Evolutionary conservation across 2,113 vertebrate genomes (phyloP).

Genomic region (Chloebia gouldiae): DNA sequence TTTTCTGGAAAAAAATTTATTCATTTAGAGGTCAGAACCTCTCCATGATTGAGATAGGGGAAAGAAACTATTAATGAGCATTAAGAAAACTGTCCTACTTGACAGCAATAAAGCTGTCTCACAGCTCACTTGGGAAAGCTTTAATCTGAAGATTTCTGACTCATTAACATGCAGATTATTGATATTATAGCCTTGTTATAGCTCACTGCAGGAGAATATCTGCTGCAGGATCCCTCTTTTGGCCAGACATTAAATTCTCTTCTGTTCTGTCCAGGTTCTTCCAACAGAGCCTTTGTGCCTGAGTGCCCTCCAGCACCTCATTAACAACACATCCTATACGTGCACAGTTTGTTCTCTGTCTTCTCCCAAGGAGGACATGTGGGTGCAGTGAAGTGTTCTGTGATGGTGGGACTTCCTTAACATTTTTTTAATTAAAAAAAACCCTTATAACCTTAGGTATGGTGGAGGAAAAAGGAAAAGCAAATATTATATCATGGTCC

Average conservation of each 20-base stretch:
- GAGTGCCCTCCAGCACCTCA: not conserved
- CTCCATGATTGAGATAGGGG: not conserved
- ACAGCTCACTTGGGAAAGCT: not conserved
- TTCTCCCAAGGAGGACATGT: not conserved
- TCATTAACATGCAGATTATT: conserved; percentile 38
- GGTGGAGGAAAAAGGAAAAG: no score
- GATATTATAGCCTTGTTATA: not conserved
- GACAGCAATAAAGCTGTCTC: not conserved
- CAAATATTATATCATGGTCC: no score
- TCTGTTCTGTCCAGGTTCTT: not conserved
- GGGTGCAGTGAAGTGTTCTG: not conserved
- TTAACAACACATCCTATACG: not conserved
- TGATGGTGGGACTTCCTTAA: not conserved
- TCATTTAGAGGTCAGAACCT: not conserved
- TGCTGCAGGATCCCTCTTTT: not conserved
- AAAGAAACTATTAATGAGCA: not conserved
- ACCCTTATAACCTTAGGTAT: not conserved
- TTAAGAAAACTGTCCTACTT: not conserved
- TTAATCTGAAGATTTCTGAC: conserved; percentile 17
- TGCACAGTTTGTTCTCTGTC: not conserved
- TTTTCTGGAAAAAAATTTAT: not conserved
- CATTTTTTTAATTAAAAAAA: not conserved
- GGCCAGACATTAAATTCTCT: not conserved
- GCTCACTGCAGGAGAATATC: not conserved
- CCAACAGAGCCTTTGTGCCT: not conserved